Base-by-base conservation (phyloP, 2,113 vertebrate genomes). In the Reinhardtius hippoglossoides region DNA sequence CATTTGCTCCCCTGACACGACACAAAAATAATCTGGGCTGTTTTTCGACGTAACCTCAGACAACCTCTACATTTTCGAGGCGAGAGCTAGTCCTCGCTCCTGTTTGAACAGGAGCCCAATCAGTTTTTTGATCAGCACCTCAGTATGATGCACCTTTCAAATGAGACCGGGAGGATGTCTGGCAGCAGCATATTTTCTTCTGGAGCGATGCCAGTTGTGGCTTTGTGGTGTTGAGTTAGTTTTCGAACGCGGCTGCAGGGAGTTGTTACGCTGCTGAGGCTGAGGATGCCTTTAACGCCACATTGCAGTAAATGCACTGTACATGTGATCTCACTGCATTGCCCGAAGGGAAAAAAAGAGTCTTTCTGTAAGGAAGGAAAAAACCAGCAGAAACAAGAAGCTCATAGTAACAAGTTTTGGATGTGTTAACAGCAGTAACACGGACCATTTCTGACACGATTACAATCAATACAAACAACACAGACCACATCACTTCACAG, bases 161-260 rank as follows among this genome's bases (percentile, higher is more conserved):
- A 87, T 79, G 71, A 82, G 80, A 80, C 54, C 62, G 67, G 76
- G 48, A 59, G 75, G 78, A 56, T 61, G 66, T 75, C 50, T 78
- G 27, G 27, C 62, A 57, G 75, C 71, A 70, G 63, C 73, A 75
- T 18, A 21, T 71, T 83, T 61, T 50, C 57, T 27, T 15, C 73
- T 71, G 70, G 68, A 79, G 48, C 18, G 8, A 65, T 40, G 52
- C 73, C 76, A 82, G 69, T 59, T 64, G 86, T 70, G 66, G 58
- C 63, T 82, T 76, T 79, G 67, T 58, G 71, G 62, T 21, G 74
- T 64, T 5, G 50, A 52, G 37, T 55, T 69, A 40, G 4, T 46
- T 76, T 77, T 73, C 42, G 73, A 20, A 40, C 44, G 10, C 50
- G 14, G 57, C 65, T 21, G 57, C 8, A 20, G 60, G 40, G 58